Conservation (phyloP, 35 echinoderm and acorn worm species). For the Heliocidaris tuberculata region DNA sequence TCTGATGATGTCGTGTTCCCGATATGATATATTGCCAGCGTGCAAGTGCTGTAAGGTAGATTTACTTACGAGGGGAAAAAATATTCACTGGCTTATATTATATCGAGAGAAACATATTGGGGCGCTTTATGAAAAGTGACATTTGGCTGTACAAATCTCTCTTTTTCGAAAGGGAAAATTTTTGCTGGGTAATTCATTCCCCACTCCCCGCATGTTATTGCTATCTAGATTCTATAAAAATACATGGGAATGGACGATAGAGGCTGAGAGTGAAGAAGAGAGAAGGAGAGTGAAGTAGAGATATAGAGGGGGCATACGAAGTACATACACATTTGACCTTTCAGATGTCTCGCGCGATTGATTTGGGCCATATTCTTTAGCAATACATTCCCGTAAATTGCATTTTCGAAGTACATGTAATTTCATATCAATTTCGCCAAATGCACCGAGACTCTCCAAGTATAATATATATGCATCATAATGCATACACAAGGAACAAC, state of each 20-base stretch:
- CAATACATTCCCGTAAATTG: conserved; percentile 12
- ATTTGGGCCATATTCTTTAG: not conserved
- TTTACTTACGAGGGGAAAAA: not conserved
- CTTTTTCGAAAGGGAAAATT: not conserved
- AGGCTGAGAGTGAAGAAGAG: not conserved
- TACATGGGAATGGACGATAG: not conserved
- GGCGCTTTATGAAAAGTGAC: not conserved
- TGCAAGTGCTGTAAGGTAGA: not conserved
- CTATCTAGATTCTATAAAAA: not conserved
- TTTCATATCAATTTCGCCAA: conserved; percentile 1
- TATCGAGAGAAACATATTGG: not conserved
- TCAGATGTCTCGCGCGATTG: not conserved
- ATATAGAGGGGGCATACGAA: not conserved
- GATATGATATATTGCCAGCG: not conserved
- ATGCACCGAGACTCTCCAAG: not conserved
- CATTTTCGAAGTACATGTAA: conserved; percentile 13
- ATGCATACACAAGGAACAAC: not conserved
- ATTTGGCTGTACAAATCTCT: not conserved
- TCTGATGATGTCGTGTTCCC: not conserved
- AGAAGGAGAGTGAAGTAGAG: not conserved
- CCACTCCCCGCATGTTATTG: not conserved
- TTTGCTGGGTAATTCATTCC: not conserved
- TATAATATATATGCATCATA: not conserved
- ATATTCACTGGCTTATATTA: not conserved
- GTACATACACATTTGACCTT: not conserved